A percentile compares a stretch with the other conserved stretches of the same genome.
These are phyloP conservation scores for Hirundichthys speculiger DNA, from an alignment of 2,113 vertebrate genomes.

Conservation along the genomic window DNA sequence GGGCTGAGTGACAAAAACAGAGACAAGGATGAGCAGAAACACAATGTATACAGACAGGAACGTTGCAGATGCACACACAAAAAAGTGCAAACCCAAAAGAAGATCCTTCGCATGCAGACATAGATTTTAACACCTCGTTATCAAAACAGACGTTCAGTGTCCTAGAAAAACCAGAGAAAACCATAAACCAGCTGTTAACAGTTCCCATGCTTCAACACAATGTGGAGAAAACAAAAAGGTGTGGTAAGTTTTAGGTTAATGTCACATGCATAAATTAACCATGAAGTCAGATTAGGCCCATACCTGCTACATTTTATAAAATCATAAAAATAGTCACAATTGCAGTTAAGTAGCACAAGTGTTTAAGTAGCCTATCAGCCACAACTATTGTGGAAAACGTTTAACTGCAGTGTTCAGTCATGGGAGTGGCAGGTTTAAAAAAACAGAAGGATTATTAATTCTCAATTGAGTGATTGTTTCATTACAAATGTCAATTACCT, in stretches of 20 bases:
- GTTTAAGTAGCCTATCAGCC: no score
- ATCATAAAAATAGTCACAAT: not conserved
- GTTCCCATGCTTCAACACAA: slow-evolving; percentile 54
- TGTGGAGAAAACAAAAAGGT: slow-evolving; percentile 27
- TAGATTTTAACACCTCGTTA: slow-evolving; percentile 28
- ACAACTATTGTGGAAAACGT: not conserved
- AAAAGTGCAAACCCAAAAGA: slow-evolving; percentile 33
- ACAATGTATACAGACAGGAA: not conserved
- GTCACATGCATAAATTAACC: slow-evolving; percentile 36
- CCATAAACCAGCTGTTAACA: slow-evolving; percentile 34
- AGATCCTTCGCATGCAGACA: slow-evolving; percentile 58
- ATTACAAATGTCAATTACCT: no score
- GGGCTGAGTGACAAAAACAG: not conserved
- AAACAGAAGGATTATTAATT: no score
- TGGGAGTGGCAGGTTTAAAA: not conserved
- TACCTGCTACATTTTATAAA: not conserved
- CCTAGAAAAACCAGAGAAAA: slow-evolving; percentile 38
- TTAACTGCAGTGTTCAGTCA: not conserved
- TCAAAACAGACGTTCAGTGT: slow-evolving; percentile 28
- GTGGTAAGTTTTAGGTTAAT: slow-evolving; percentile 31
- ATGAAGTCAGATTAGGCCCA: not conserved
- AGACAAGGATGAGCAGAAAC: slow-evolving; percentile 10
- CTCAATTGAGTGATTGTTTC: no score
- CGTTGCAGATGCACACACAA: slow-evolving; percentile 11
- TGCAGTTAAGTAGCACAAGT: not conserved